Conservation (phyloP, 92 coral and sea anemone species). For the Pocillopora grandis region DNA sequence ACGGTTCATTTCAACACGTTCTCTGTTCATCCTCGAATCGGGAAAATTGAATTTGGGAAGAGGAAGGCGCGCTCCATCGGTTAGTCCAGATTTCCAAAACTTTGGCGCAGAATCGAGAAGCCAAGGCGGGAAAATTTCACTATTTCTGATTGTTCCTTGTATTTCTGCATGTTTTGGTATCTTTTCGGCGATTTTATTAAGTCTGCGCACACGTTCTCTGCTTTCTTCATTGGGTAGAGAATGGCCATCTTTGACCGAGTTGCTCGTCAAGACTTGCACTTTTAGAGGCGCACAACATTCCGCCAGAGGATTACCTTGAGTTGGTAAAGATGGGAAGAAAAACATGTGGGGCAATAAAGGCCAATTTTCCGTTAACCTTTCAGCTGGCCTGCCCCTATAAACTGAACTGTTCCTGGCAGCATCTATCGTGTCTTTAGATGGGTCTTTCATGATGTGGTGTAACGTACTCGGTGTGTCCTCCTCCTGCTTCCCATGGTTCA, state of each 20-base stretch:
- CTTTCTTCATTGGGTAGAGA: neutral
- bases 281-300: conserved; percentile 2
- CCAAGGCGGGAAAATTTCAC: neutral
- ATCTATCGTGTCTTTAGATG: neutral
- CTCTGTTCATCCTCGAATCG: neutral
- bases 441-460: neutral
- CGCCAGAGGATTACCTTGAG: neutral
- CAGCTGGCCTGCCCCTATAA: neutral
- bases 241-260: neutral
- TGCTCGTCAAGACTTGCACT: neutral
- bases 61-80: neutral
- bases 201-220: neutral
- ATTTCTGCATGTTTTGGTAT: neutral
- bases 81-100: conserved; percentile 2
- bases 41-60: neutral
- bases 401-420: neutral
- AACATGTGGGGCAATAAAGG: conserved; percentile 20
- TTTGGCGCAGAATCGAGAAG: neutral
- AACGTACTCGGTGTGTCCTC: conserved; percentile 20
- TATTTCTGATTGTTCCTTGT: neutral
- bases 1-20: neutral
- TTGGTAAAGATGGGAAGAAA: conserved; percentile 20
- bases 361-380: neutral
- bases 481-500: neutral
- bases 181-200: neutral